A percentile compares a stretch with the other conserved stretches of the same genome.
These are phyloP conservation scores for Anas flavirostris DNA, from an alignment of 2,797 vertebrate genomes.

Conservation along the genomic window DNA sequence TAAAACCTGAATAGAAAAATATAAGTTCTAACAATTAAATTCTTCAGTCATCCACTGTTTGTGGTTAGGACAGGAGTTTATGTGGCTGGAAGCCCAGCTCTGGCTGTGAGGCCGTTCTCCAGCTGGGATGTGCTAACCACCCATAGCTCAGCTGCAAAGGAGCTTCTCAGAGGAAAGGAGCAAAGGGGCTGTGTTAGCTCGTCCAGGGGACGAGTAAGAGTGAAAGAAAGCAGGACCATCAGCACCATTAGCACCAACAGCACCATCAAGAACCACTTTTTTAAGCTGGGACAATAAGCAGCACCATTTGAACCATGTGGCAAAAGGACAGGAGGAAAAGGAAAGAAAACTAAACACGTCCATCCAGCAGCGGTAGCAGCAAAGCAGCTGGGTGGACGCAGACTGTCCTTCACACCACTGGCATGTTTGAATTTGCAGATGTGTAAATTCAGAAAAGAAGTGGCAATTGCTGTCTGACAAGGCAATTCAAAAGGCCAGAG, in stretches of 20 bases:
- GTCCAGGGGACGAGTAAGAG: neutral
- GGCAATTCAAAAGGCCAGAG: neutral
- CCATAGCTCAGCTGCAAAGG: neutral
- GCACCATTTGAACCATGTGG: neutral
- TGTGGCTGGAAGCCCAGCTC: neutral
- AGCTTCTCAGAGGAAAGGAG: neutral
- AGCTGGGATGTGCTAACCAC: accelerated
- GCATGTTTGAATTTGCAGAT: neutral
- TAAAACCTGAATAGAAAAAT: neutral
- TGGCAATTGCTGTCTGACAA: neutral
- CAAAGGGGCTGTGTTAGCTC: neutral
- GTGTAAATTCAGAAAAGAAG: neutral
- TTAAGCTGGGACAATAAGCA: neutral
- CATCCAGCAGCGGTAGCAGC: neutral
- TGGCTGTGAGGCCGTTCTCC: neutral
- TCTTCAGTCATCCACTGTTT: neutral
- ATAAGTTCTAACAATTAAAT: neutral
- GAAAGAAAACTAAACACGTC: neutral
- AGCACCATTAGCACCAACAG: neutral
- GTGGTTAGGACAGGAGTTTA: neutral
- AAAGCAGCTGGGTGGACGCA: neutral
- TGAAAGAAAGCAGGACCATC: neutral
- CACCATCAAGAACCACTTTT: neutral
- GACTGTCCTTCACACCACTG: neutral
- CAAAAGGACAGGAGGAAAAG: neutral